These are phyloP conservation scores for Phenganax stokvisi DNA, from an alignment of 92 coral and sea anemone genomes.

Conservation along the genomic window DNA sequence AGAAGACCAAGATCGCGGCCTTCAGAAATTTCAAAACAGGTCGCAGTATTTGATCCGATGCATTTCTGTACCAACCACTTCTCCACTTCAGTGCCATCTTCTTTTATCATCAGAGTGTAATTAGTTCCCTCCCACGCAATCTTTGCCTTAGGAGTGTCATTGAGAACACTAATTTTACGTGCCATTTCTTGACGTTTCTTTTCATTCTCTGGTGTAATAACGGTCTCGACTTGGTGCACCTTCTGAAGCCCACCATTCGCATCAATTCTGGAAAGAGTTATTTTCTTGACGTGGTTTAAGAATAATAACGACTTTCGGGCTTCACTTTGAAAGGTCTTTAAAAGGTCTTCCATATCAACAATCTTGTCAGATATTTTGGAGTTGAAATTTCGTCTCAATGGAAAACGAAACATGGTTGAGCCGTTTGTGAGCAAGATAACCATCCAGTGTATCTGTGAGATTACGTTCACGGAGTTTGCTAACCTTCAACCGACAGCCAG, in stretches of 20 bases:
- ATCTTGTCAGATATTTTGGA: constrained; percentile 40
- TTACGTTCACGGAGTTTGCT: constrained; percentile 4
- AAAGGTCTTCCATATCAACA: constrained; percentile 35
- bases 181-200: constrained; percentile 51
- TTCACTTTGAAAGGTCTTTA: constrained; percentile 54
- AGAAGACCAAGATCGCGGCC: constrained; percentile 62
- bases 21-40: not conserved
- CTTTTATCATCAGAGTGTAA: constrained; percentile 55
- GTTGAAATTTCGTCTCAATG: constrained; percentile 48
- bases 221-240: constrained; percentile 44
- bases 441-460: constrained; percentile 57
- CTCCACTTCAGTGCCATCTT: constrained; percentile 50
- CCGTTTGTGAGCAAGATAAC: constrained; percentile 50
- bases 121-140: constrained; percentile 42
- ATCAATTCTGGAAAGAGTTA: constrained; percentile 57
- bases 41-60: constrained; percentile 46
- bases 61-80: constrained; percentile 69
- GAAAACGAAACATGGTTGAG: constrained; percentile 69
- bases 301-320: constrained; percentile 61
- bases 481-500: constrained; percentile 15
- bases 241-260: constrained; percentile 15
- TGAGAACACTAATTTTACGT: constrained; percentile 36
- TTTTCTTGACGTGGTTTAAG: constrained; percentile 62
- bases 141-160: too few relatives aligned
- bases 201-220: constrained; percentile 45